Conservation (phyloP, 2,888 invertebrate species). For the Nemapogon koenigi region DNA sequence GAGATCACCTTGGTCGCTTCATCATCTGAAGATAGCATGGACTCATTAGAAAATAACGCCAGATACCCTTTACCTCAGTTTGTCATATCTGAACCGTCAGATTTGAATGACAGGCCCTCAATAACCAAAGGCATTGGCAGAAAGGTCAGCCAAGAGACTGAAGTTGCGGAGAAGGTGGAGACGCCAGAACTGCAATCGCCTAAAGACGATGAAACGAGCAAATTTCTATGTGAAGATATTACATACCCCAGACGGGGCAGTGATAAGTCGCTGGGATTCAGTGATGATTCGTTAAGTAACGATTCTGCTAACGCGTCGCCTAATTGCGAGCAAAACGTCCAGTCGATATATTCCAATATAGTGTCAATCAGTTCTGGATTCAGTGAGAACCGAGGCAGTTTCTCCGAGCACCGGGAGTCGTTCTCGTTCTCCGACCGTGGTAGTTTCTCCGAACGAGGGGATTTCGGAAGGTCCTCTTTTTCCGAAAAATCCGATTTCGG, state of each 20-base stretch:
- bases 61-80: conserved; percentile 65
- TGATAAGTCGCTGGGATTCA: conserved; percentile 73
- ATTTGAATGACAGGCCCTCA: conserved; percentile 73
- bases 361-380: conserved; percentile 67
- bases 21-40: conserved; percentile 75
- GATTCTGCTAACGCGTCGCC: conserved; percentile 66
- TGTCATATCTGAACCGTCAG: conserved; percentile 76
- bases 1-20: conserved; percentile 82
- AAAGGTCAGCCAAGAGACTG: conserved; percentile 71
- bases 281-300: conserved; percentile 76
- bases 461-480: conserved; percentile 45
- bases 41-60: conserved; percentile 68
- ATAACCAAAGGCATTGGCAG: conserved; percentile 81
- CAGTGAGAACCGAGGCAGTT: conserved; percentile 60
- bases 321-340: conserved; percentile 55
- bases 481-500: conserved; percentile 66
- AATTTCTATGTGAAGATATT: conserved; percentile 32
- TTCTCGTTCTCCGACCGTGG: conserved; percentile 57
- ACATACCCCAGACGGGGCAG: conserved; percentile 69
- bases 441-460: conserved; percentile 52
- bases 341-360: conserved; percentile 57
- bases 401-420: conserved; percentile 52
- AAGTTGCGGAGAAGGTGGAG: conserved; percentile 28
- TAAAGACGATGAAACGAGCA: conserved; percentile 33
- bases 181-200: conserved; percentile 29